phyloP scores from a whole-genome alignment of 2,113 vertebrate genomes.

The Myxocyprinus asiaticus region DNA sequence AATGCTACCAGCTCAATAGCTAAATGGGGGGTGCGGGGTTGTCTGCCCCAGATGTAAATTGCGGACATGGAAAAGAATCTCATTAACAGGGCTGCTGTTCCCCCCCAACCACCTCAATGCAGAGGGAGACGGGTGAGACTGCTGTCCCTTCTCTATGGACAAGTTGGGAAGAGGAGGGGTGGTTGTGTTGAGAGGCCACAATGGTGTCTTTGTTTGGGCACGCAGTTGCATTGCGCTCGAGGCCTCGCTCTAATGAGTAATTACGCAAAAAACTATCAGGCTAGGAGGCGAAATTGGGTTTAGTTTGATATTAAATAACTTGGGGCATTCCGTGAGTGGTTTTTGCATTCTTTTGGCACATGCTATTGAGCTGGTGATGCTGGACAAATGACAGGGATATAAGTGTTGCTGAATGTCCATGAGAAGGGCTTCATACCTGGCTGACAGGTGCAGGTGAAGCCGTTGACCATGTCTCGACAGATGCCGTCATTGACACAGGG shows the following conservation, averaged over 20 bases:
- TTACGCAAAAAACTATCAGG: conserved; percentile 56
- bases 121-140: conserved; percentile 64
- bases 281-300: conserved; percentile 40
- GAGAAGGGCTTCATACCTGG: conserved; percentile 77
- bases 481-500: conserved; percentile 94
- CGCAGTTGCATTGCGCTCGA: conserved; percentile 67
- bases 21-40: conserved; percentile 73
- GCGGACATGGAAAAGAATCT: conserved; percentile 83
- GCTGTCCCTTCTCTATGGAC: conserved; percentile 71
- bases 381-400: too few relatives aligned
- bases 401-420: too few relatives aligned
- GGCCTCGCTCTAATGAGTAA: conserved; percentile 68
- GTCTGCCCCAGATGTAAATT: conserved; percentile 89
- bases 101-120: conserved; percentile 54
- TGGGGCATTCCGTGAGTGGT: not conserved
- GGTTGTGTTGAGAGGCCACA: conserved; percentile 67
- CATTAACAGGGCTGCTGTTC: conserved; percentile 81
- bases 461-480: conserved; percentile 93
- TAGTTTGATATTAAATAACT: conserved; percentile 20
- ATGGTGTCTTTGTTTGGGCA: conserved; percentile 78
- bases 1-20: conserved; percentile 76
- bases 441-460: conserved; percentile 93
- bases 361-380: not conserved
- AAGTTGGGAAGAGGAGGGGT: conserved; percentile 56
- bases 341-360: not conserved